Percentiles rank a stretch among this genome's conserved stretches.
Conservation (phyloP, 2,113 vertebrate species). For the Origma solitaria region DNA sequence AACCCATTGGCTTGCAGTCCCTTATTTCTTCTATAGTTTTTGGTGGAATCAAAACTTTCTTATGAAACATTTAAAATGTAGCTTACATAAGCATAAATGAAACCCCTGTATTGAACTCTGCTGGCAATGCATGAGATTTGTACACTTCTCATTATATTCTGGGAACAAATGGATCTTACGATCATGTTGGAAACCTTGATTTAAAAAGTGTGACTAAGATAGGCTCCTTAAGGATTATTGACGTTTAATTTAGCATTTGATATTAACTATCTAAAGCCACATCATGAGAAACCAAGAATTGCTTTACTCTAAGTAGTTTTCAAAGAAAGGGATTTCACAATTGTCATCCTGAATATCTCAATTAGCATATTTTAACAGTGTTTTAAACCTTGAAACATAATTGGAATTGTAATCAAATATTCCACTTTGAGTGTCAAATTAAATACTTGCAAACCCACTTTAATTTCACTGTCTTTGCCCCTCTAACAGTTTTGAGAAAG, state of each 20-base stretch:
- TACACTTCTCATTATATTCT: slow-evolving; percentile 6
- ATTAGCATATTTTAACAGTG: background rate
- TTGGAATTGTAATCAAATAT: background rate
- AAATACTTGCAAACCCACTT: background rate
- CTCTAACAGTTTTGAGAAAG: background rate
- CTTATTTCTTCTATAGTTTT: background rate
- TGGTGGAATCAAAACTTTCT: background rate
- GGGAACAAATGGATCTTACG: background rate
- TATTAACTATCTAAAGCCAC: background rate
- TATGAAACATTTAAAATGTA: background rate
- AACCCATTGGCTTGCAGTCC: background rate
- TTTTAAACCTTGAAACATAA: slow-evolving; percentile 3
- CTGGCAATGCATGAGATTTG: background rate
- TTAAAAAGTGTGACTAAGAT: background rate
- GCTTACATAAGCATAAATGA: background rate
- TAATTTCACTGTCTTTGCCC: background rate
- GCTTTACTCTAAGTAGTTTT: background rate
- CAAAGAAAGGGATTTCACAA: background rate
- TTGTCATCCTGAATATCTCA: background rate
- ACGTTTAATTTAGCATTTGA: slow-evolving; percentile 12
- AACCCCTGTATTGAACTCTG: background rate
- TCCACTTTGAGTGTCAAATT: background rate
- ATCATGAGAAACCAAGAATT: slow-evolving; percentile 17
- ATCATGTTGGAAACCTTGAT: slow-evolving; percentile 9
- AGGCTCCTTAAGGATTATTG: slow-evolving; percentile 34